phyloP scores from a whole-genome alignment of 2,113 vertebrate species.

The Oreochromis tanganicae region DNA sequence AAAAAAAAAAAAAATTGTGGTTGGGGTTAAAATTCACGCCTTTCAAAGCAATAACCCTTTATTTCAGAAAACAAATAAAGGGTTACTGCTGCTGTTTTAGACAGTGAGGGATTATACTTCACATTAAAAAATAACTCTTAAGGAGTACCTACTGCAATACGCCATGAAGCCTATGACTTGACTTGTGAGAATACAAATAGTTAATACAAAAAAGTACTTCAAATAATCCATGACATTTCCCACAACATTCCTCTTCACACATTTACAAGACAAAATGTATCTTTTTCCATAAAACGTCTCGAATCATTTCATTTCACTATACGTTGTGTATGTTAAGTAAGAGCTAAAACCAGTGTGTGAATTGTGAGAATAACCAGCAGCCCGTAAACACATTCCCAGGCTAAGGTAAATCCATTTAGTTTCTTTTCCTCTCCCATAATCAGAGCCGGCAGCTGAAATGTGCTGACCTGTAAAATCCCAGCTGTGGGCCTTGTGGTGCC shows the following conservation, averaged over 20 bases:
- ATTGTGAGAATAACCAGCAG: neutral
- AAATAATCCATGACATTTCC: neutral
- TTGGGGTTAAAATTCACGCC: neutral
- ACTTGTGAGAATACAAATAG: neutral
- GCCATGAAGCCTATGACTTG: neutral
- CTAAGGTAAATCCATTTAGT: conserved; percentile 3
- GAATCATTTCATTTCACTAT: neutral
- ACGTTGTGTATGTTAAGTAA: neutral
- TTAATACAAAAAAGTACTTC: neutral
- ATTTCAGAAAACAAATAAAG: neutral
- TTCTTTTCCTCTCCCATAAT: conserved; percentile 21
- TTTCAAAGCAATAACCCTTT: neutral
- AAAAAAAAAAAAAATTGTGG: neutral
- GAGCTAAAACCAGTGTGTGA: neutral
- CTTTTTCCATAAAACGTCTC: neutral
- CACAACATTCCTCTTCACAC: neutral
- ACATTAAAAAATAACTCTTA: neutral
- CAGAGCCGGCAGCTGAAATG: conserved; percentile 32
- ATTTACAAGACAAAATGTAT: neutral
- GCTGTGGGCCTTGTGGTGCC: conserved; percentile 16
- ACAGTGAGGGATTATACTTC: neutral
- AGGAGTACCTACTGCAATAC: neutral
- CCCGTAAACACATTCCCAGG: conserved; percentile 25
- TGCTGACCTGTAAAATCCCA: conserved; percentile 59
- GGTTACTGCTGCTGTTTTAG: neutral